These are phyloP conservation scores for Spodoptera picta DNA, from an alignment of 2,888 invertebrate species.

Conservation along the genomic window DNA sequence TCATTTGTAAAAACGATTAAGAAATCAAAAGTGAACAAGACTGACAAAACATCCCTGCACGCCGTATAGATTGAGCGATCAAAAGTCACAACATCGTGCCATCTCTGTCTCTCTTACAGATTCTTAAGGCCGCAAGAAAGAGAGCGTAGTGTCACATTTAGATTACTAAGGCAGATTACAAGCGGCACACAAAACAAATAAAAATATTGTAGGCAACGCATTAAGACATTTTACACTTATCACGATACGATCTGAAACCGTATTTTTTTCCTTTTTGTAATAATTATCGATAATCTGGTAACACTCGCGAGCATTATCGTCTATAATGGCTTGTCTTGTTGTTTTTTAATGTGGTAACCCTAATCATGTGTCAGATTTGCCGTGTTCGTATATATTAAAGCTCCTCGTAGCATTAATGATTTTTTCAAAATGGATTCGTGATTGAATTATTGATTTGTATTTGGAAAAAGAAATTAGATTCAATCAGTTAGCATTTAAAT, in stretches of 20 bases:
- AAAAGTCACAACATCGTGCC: slow-evolving; percentile 74
- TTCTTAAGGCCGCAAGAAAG: slow-evolving; percentile 51
- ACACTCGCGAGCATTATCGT: slow-evolving; percentile 75
- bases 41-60: slow-evolving; percentile 74
- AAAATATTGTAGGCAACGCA: slow-evolving; percentile 84
- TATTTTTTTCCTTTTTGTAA: slow-evolving; percentile 79
- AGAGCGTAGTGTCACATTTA: slow-evolving; percentile 76
- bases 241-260: slow-evolving; percentile 76
- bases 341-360: slow-evolving; percentile 83
- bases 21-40: slow-evolving; percentile 70
- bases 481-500: slow-evolving; percentile 9
- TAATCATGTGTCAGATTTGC: slow-evolving; percentile 88
- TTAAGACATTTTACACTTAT: slow-evolving; percentile 83
- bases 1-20: slow-evolving; percentile 77
- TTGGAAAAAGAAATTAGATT: slow-evolving; percentile 26
- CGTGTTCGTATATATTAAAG: slow-evolving; percentile 74
- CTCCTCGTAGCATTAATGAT: slow-evolving; percentile 77
- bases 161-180: slow-evolving; percentile 74
- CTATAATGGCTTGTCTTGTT: slow-evolving; percentile 83
- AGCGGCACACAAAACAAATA: slow-evolving; percentile 82
- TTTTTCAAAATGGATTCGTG: slow-evolving; percentile 75
- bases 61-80: slow-evolving; percentile 78
- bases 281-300: slow-evolving; percentile 88
- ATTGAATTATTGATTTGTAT: slow-evolving; percentile 72
- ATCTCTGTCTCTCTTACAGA: slow-evolving; percentile 64